These are phyloP conservation scores for Corynorhinus townsendii DNA, from an alignment of 2,113 vertebrate genomes.

Conservation along the genomic window DNA sequence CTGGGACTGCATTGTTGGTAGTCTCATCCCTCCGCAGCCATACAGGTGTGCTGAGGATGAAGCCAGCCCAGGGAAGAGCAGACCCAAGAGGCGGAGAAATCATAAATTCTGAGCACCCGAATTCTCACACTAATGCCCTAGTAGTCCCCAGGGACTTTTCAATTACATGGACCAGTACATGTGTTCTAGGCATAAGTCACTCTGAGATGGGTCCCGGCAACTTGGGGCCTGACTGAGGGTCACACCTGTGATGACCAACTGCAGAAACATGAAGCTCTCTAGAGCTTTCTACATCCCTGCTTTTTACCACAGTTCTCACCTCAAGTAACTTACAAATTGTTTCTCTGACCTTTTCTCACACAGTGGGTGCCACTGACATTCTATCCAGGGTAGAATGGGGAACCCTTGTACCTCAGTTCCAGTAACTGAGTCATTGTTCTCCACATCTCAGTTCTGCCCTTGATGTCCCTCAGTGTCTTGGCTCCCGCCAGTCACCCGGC, in stretches of 20 bases:
- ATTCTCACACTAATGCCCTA: rapidly evolving
- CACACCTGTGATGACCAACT: neutral
- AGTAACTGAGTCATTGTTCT: neutral
- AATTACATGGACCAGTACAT: rapidly evolving
- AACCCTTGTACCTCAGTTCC: rapidly evolving
- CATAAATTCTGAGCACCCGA: neutral
- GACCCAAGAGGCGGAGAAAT: neutral
- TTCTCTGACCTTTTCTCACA: neutral
- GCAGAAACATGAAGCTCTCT: neutral
- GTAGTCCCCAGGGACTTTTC: neutral
- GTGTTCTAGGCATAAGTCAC: neutral
- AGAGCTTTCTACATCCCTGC: neutral
- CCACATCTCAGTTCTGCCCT: neutral
- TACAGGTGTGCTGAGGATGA: rapidly evolving
- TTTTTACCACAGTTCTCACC: rapidly evolving
- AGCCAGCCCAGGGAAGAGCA: neutral
- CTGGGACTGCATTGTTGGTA: rapidly evolving
- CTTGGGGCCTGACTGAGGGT: neutral
- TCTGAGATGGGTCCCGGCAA: neutral
- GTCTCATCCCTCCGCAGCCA: neutral
- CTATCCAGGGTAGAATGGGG: rapidly evolving
- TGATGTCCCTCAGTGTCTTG: neutral
- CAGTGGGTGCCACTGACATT: rapidly evolving
- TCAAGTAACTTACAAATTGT: neutral
- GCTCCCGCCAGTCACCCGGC: neutral